Evolutionary conservation across 2,113 vertebrate genomes (phyloP), one percentile per base, ranked within the genome.

Genomic region (Lasiurus borealis): DNA sequence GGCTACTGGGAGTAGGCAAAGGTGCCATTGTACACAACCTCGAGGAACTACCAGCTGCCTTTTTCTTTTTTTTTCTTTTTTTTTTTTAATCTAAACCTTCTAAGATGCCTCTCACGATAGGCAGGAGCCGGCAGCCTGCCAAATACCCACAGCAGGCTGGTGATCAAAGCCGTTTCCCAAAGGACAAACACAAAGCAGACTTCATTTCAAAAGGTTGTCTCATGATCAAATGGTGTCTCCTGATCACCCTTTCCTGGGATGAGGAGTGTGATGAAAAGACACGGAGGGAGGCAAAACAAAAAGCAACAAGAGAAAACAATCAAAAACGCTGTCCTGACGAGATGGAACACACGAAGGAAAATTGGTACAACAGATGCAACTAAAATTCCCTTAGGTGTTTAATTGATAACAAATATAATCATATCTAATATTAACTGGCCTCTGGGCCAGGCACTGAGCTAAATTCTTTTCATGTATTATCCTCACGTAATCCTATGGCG

Each of bases 141-240:
- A 91, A 69, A 95, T 46, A 27, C 82, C n/a, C 66, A 59, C 62
- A 34, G 73, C 72, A 34, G 2, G 36, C 44, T 86, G 57, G 52
- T 21, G 75, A 95, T 80, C 93, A 92, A 94, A 96, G 68, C 85
- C 64, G 92, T 76, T 84, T 52, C 85, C 92, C n/a, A 85, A n/a
- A 0, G 15, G 76, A 46, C 11, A 7, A 68, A 6, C 50, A 73
- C 69, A 90, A 93, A 93, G 87, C 85, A 44, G 66, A 62, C 34
- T 91, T 90, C 83, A 25, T 66, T 93, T 50, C 9, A 66, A 76
- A 66, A 18, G 31, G 44, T 31, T 88, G 68, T 57, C 86, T 80
- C 52, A 44, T 31, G 31, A 25, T 54, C 96, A 76, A 77, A 68
- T 29, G 34, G 34, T 85, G 68, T 52, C 86, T 80, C 52, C 36